Conservation (phyloP, 2,113 vertebrate genomes). For the Hiodon alosoides region DNA sequence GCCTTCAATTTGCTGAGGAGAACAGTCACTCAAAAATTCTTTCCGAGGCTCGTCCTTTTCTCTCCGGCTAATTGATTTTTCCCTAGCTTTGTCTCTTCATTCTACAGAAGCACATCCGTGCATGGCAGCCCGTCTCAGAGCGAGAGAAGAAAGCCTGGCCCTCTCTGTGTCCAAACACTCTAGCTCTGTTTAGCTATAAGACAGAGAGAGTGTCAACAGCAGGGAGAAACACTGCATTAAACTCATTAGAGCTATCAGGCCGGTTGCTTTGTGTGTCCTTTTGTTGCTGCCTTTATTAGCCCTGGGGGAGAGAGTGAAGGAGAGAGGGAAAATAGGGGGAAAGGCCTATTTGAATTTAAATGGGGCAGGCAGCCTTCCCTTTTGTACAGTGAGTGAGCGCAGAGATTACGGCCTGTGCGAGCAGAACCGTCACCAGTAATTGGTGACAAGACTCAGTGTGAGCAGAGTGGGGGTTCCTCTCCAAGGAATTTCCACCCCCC, state of each 20-base stretch:
- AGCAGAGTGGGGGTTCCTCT: conserved; percentile 49
- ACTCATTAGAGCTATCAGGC: conserved; percentile 70
- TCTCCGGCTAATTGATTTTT: conserved; percentile 23
- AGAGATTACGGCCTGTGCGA: conserved; percentile 59
- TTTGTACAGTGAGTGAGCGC: conserved; percentile 56
- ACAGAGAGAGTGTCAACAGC: conserved; percentile 66
- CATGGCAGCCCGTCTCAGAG: not conserved
- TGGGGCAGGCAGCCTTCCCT: conserved; percentile 47
- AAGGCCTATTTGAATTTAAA: conserved; percentile 64
- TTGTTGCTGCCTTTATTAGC: conserved; percentile 57
- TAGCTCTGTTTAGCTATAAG: conserved; percentile 63
- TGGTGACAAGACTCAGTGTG: conserved; percentile 50
- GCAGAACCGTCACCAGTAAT: conserved; percentile 49
- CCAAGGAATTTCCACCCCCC: conserved; percentile 49
- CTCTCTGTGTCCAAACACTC: conserved; percentile 60
- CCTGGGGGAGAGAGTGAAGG: conserved; percentile 32
- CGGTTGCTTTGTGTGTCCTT: conserved; percentile 55
- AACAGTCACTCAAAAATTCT: not conserved
- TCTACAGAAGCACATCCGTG: not conserved
- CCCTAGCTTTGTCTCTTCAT: conserved; percentile 12
- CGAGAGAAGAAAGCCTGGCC: conserved; percentile 40
- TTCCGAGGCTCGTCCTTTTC: not conserved
- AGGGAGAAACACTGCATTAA: conserved; percentile 54
- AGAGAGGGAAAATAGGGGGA: conserved; percentile 39
- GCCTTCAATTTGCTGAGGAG: not conserved